phyloP scores from a whole-genome alignment of 2,888 invertebrate species.

The Parapristionchus giblindavisi region DNA sequence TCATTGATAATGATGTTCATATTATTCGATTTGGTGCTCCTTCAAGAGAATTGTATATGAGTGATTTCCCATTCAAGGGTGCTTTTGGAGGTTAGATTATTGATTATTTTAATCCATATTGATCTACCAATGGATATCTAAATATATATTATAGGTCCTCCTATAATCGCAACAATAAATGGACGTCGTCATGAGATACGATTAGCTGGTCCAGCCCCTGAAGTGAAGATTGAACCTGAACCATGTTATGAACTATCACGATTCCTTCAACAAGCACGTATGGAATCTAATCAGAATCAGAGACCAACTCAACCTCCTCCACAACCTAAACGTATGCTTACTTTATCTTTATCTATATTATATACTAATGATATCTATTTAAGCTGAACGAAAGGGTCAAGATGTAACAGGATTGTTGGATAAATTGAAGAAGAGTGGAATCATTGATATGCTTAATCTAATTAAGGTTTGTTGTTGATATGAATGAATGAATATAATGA shows the following conservation, averaged over 20 bases:
- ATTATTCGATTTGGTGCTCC: conserved; percentile 89
- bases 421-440: conserved; percentile 45
- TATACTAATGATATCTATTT: not conserved
- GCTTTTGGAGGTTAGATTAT: conserved; percentile 76
- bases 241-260: conserved; percentile 79
- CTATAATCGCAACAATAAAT: conserved; percentile 83
- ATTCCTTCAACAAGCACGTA: conserved; percentile 22
- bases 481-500: no score
- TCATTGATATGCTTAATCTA: conserved; percentile 39
- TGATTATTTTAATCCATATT: not conserved
- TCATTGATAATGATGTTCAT: conserved; percentile 71
- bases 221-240: conserved; percentile 85
- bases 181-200: conserved; percentile 82
- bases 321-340: not conserved
- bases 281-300: not conserved
- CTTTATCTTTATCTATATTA: not conserved
- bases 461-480: conserved; percentile 11
- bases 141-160: conserved; percentile 78
- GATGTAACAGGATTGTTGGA: conserved; percentile 44
- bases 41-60: conserved; percentile 87
- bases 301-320: not conserved
- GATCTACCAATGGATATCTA: not conserved
- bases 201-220: conserved; percentile 89
- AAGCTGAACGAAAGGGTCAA: conserved; percentile 18
- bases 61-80: conserved; percentile 88